Percentiles rank a stretch among this genome's conserved stretches.
Evolutionary conservation across 2,113 vertebrate species (phyloP).

Genomic region (Microtus montanus): DNA sequence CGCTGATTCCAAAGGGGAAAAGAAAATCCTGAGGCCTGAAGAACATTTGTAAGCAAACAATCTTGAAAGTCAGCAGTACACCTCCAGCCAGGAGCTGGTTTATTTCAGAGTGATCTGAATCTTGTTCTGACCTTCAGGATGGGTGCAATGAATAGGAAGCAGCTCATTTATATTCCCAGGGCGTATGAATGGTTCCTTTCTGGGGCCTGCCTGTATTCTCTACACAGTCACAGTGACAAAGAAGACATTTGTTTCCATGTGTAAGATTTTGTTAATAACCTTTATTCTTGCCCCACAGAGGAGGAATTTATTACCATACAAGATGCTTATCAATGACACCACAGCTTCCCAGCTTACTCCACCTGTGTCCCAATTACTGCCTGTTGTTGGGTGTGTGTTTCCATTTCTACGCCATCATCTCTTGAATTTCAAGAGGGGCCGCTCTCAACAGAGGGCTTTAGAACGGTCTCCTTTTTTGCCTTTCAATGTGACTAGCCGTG

Average conservation of each 20-base stretch:
- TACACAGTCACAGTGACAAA: slow-evolving; percentile 64
- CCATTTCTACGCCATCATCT: slow-evolving; percentile 51
- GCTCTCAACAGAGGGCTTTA: slow-evolving; percentile 40
- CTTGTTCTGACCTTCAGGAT: slow-evolving; percentile 67
- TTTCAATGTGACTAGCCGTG: not conserved
- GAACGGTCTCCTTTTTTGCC: slow-evolving; percentile 24
- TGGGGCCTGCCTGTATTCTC: slow-evolving; percentile 42
- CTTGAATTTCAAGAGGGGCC: slow-evolving; percentile 55
- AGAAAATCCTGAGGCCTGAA: not conserved
- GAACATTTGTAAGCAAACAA: slow-evolving; percentile 26
- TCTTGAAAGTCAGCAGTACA: slow-evolving; percentile 24
- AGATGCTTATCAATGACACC: slow-evolving; percentile 63
- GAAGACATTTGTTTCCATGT: slow-evolving; percentile 71
- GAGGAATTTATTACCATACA: slow-evolving; percentile 50
- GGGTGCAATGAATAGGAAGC: slow-evolving; percentile 49
- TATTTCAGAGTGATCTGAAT: slow-evolving; percentile 64
- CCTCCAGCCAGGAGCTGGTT: not conserved
- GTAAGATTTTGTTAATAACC: slow-evolving; percentile 57
- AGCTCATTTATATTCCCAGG: slow-evolving; percentile 46
- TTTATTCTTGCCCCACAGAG: slow-evolving; percentile 54
- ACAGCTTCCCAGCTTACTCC: slow-evolving; percentile 51
- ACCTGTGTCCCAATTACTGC: slow-evolving; percentile 57
- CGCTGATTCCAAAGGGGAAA: slow-evolving; percentile 17
- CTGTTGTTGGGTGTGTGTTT: slow-evolving; percentile 58
- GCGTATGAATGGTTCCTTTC: slow-evolving; percentile 72